Evolutionary conservation across 2,797 vertebrate species (phyloP).

Genomic region (Taenioides sp.): DNA sequence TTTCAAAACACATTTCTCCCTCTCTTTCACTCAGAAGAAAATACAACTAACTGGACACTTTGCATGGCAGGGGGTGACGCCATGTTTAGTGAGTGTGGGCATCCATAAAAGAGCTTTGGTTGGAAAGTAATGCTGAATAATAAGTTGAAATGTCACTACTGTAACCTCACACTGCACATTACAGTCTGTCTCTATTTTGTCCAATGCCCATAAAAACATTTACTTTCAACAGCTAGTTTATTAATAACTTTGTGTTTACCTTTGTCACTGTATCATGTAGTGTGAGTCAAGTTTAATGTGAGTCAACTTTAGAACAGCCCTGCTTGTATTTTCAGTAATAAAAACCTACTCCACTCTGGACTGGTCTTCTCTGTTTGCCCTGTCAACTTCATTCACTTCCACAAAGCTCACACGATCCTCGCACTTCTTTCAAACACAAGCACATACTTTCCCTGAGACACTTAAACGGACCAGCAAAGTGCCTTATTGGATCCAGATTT

Average conservation of each 20-base stretch:
- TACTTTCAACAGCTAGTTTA: constrained; percentile 25
- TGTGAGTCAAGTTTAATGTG: constrained; percentile 33
- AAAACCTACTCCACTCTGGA: constrained; percentile 55
- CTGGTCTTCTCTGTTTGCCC: constrained; percentile 44
- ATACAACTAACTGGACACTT: constrained; percentile 56
- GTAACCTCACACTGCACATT: constrained; percentile 24
- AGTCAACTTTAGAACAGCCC: constrained; percentile 46
- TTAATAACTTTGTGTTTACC: constrained; percentile 12
- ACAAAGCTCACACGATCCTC: constrained; percentile 38
- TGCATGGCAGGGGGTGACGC: constrained; percentile 54
- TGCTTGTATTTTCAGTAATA: constrained; percentile 54
- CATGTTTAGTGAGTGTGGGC: constrained; percentile 47
- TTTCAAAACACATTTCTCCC: constrained; percentile 80
- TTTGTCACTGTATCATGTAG: constrained; percentile 8
- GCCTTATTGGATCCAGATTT: constrained; percentile 68
- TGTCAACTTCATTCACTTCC: constrained; percentile 52
- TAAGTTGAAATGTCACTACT: constrained; percentile 46
- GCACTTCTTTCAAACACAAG: constrained; percentile 52
- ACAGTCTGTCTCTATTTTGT: constrained; percentile 20
- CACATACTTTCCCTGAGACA: constrained; percentile 35
- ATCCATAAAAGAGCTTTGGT: constrained; percentile 51
- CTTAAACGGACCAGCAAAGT: constrained; percentile 25
- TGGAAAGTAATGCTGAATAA: constrained; percentile 30
- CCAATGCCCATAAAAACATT: constrained; percentile 13
- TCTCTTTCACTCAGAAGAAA: constrained; percentile 36